Percentiles rank a stretch among this genome's conserved stretches.
These are phyloP conservation scores for Hyphantria cunea DNA, from an alignment of 1,140 invertebrate species.

Conservation along the genomic window DNA sequence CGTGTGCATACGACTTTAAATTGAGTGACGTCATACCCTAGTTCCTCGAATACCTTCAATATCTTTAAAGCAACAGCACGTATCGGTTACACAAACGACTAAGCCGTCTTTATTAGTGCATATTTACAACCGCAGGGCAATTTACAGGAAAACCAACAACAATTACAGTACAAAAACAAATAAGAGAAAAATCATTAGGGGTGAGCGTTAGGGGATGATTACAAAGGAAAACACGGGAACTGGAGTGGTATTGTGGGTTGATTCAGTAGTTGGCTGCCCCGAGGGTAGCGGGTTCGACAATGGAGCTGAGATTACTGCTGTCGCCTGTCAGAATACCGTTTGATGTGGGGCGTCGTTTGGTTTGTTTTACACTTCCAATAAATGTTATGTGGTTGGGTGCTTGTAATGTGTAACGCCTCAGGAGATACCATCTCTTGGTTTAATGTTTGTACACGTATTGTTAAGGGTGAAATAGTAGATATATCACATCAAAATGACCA, in stretches of 20 bases:
- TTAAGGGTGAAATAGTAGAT: too few species aligned
- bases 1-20: too few species aligned
- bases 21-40: too few species aligned
- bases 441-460: too few species aligned
- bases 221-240: slow-evolving; percentile 66
- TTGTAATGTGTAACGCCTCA: slow-evolving; percentile 6
- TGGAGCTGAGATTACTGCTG: slow-evolving; percentile 63
- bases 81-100: not conserved
- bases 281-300: slow-evolving; percentile 59
- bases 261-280: slow-evolving; percentile 44
- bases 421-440: not conserved
- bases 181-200: slow-evolving; percentile 76
- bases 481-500: too few species aligned
- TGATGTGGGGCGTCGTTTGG: slow-evolving; percentile 23
- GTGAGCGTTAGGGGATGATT: slow-evolving; percentile 59
- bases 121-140: slow-evolving; percentile 65
- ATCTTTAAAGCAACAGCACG: too few species aligned
- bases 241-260: slow-evolving; percentile 59
- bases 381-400: slow-evolving; percentile 8
- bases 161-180: slow-evolving; percentile 79
- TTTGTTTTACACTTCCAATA: slow-evolving; percentile 30
- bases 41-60: too few species aligned
- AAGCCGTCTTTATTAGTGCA: slow-evolving; percentile 41
- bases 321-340: slow-evolving; percentile 34
- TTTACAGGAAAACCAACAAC: slow-evolving; percentile 74